Conservation (phyloP, 2,113 vertebrate species). For the Oncorhynchus gorbuscha region DNA sequence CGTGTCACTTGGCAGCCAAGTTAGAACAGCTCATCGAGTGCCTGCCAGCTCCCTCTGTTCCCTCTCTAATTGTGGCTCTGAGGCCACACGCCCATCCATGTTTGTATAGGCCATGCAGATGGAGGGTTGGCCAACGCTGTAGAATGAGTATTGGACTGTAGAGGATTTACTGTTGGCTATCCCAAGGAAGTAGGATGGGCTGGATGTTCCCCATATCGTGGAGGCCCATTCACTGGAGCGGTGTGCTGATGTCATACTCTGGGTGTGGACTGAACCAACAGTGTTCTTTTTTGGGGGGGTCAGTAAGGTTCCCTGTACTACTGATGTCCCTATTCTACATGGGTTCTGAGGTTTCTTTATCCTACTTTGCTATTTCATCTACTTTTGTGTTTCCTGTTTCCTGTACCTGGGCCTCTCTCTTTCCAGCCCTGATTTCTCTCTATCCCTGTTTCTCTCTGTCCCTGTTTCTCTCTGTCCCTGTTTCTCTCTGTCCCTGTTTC, state of each 20-base stretch:
- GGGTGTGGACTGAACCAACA: not conserved
- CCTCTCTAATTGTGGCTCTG: no score
- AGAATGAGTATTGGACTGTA: no score
- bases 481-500: not conserved
- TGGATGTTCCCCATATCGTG: no score
- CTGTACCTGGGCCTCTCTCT: not conserved
- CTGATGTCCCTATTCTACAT: not conserved
- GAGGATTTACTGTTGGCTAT: no score
- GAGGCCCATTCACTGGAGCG: not conserved
- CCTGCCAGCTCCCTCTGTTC: no score
- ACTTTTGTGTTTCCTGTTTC: not conserved
- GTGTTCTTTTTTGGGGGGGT: not conserved
- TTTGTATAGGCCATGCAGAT: no score
- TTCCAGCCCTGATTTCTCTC: not conserved
- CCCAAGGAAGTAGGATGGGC: not conserved
- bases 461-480: not conserved
- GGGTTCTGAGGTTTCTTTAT: not conserved
- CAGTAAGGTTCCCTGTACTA: not conserved
- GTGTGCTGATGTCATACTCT: not conserved
- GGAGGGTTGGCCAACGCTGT: no score
- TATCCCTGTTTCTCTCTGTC: not conserved
- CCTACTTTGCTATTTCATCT: not conserved
- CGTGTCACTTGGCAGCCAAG: no score
- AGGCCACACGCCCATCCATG: no score
- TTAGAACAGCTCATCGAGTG: no score